These are phyloP conservation scores for Adrianichthys oophorus DNA, from an alignment of 2,797 vertebrate genomes.

Conservation along the genomic window DNA sequence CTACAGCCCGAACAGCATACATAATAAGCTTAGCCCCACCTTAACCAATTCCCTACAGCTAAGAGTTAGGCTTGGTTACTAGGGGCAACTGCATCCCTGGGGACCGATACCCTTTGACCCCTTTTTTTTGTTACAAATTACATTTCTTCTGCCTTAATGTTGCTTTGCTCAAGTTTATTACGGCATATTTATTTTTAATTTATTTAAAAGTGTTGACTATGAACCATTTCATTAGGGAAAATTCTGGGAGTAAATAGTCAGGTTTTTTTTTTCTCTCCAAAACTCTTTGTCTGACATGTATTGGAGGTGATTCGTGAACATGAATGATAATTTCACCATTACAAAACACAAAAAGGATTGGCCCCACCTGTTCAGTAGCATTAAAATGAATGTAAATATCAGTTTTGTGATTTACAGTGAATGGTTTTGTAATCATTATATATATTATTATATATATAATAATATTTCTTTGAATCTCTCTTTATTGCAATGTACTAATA, in stretches of 20 bases:
- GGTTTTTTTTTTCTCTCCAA: conserved; percentile 29
- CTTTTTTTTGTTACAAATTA: conserved; percentile 51
- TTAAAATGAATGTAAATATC: conserved; percentile 14
- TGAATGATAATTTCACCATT: conserved; percentile 33
- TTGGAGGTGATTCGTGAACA: conserved; percentile 42
- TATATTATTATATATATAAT: too few relatives aligned
- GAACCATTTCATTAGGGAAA: conserved; percentile 20
- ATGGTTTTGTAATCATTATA: background rate
- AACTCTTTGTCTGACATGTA: conserved; percentile 35
- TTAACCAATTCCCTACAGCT: conserved; percentile 40
- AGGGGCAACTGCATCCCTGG: conserved; percentile 71
- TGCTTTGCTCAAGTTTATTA: conserved; percentile 4
- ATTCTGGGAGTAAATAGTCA: conserved; percentile 21
- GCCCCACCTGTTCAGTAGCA: conserved; percentile 34
- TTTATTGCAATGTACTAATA: too few relatives aligned
- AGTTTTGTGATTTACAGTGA: background rate
- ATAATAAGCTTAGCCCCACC: conserved; percentile 36
- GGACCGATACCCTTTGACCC: conserved; percentile 68
- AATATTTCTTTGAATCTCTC: background rate
- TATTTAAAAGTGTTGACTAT: background rate
- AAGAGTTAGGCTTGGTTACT: conserved; percentile 60
- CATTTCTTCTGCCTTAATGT: conserved; percentile 3
- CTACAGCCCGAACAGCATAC: conserved; percentile 55
- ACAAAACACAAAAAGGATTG: conserved; percentile 34
- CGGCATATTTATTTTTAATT: background rate